These are phyloP conservation scores for Antechinus flavipes DNA, from an alignment of 2,113 vertebrate genomes.

Conservation along the genomic window DNA sequence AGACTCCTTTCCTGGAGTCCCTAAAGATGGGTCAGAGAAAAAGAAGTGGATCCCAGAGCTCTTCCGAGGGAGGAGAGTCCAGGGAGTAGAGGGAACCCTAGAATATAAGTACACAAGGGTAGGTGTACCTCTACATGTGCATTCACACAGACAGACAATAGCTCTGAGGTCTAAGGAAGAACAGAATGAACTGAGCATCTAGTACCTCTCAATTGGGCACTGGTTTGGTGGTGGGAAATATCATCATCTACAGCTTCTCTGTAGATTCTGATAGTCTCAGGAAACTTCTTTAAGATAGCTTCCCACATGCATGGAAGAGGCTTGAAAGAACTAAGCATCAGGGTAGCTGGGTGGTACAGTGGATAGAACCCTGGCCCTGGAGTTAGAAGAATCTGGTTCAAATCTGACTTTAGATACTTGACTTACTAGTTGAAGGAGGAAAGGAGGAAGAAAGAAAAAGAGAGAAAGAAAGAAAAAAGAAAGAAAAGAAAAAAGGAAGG, in stretches of 20 bases:
- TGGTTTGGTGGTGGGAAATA: background rate
- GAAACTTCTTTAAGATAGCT: background rate
- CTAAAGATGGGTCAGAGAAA: background rate
- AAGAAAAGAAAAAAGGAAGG: too few relatives aligned
- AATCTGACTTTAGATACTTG: too few relatives aligned
- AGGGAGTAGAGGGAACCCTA: background rate
- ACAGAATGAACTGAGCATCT: background rate
- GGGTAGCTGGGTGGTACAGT: too few relatives aligned
- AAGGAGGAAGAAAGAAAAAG: too few relatives aligned
- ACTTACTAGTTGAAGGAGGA: too few relatives aligned
- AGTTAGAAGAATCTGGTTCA: too few relatives aligned
- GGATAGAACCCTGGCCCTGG: too few relatives aligned
- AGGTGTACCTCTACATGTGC: background rate
- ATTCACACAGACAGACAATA: background rate
- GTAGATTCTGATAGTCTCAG: constrained; percentile 6
- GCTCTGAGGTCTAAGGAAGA: background rate
- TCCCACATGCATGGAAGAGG: background rate
- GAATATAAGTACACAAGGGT: too few relatives aligned
- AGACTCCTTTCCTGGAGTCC: background rate
- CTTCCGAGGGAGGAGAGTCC: background rate
- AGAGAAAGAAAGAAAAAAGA: too few relatives aligned
- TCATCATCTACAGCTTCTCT: constrained; percentile 21
- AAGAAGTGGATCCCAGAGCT: background rate
- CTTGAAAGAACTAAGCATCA: background rate
- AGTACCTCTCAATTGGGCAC: background rate